Conservation (phyloP, 2,797 vertebrate species). For the Carapus acus region DNA sequence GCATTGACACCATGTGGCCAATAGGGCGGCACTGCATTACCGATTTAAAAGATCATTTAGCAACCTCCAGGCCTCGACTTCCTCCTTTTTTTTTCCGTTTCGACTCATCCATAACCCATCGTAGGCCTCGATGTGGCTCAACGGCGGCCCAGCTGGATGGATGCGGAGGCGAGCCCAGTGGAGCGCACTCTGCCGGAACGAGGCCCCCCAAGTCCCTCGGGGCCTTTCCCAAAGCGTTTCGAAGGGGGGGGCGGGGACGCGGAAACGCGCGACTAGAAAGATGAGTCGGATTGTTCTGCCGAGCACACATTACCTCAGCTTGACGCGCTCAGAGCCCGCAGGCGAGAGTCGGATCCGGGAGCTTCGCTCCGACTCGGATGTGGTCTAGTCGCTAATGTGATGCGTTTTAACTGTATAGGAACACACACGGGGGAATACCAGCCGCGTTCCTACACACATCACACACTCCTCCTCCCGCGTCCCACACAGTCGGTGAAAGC, state of each 20-base stretch:
- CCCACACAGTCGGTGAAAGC: too few species aligned
- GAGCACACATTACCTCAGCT: not conserved
- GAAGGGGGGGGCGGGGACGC: constrained; percentile 32
- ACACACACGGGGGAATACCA: not conserved
- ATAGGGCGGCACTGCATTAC: constrained; percentile 11
- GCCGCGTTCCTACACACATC: too few species aligned
- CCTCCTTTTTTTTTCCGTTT: constrained; percentile 6
- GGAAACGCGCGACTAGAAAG: constrained; percentile 22
- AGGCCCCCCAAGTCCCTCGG: constrained; percentile 27
- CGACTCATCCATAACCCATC: constrained; percentile 45
- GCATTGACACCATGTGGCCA: constrained; percentile 10
- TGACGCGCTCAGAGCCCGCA: constrained; percentile 10
- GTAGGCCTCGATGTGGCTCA: constrained; percentile 49
- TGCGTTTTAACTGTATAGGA: constrained; percentile 1
- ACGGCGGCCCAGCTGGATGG: constrained; percentile 62
- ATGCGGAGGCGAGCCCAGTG: constrained; percentile 36
- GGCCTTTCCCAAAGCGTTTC: constrained; percentile 36
- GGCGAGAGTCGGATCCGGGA: not conserved
- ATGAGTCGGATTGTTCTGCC: constrained; percentile 7
- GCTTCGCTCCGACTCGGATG: not conserved
- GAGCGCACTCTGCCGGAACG: constrained; percentile 58
- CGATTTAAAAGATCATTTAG: constrained; percentile 25
- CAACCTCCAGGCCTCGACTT: not conserved
- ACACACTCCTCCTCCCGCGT: too few species aligned
- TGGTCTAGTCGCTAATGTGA: not conserved